These are phyloP conservation scores for Pseudococcus longispinus DNA, from an alignment of 2,888 invertebrate genomes.

Conservation along the genomic window DNA sequence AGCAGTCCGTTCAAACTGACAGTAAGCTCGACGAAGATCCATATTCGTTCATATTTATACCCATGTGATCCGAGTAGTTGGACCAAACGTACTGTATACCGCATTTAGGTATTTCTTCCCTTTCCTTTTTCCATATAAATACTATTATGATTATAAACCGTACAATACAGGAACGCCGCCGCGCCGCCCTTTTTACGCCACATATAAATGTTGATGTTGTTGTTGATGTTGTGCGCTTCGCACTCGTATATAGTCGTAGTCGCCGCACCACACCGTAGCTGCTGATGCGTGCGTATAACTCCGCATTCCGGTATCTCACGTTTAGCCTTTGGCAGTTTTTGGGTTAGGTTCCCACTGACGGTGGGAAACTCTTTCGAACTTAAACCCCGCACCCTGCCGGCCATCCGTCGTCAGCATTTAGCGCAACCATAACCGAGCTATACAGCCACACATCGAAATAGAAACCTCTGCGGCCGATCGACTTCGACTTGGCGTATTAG, in stretches of 20 bases:
- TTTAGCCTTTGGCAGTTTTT: slow-evolving; percentile 54
- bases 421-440: not conserved
- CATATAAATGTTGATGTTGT: not conserved
- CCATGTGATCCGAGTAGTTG: not conserved
- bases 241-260: not conserved
- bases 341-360: slow-evolving; percentile 46
- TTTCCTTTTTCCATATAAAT: not conserved
- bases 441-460: not conserved
- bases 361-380: slow-evolving; percentile 41
- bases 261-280: not conserved
- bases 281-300: slow-evolving; percentile 13
- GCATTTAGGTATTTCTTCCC: not conserved
- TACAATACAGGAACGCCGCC: not conserved
- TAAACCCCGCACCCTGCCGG: not conserved
- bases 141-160: not conserved
- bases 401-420: not conserved
- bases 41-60: too few relatives aligned
- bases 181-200: not conserved
- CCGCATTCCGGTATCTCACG: slow-evolving; percentile 55
- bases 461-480: not conserved
- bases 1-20: too few relatives aligned
- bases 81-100: not conserved
- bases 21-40: too few relatives aligned
- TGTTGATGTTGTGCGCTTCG: not conserved
- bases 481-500: not conserved